Conservation (phyloP, 2,888 invertebrate species). For the Pseudeuparius sepicola region DNA sequence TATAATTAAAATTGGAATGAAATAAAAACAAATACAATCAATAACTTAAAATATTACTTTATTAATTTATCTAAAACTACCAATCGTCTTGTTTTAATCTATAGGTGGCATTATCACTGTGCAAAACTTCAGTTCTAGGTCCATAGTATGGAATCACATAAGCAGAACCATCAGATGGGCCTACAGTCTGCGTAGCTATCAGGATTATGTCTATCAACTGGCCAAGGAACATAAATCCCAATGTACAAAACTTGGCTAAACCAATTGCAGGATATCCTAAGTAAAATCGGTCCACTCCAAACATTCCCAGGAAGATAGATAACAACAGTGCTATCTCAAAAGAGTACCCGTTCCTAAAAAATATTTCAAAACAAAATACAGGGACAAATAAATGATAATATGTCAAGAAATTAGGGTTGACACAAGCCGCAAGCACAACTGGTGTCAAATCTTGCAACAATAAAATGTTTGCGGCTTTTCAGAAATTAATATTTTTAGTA, state of each 20-base stretch:
- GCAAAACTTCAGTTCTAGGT: slow-evolving; percentile 69
- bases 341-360: slow-evolving; percentile 81
- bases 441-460: too few relatives aligned
- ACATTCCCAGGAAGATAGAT: slow-evolving; percentile 96
- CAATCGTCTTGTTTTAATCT: slow-evolving; percentile 71
- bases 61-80: slow-evolving; percentile 35
- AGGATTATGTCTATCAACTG: slow-evolving; percentile 91
- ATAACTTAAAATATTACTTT: too few relatives aligned
- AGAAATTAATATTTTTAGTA: too few relatives aligned
- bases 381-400: not conserved
- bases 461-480: too few relatives aligned
- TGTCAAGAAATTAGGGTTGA: too few relatives aligned
- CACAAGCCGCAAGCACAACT: too few relatives aligned
- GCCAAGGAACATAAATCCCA: slow-evolving; percentile 94
- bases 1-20: too few relatives aligned
- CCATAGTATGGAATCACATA: slow-evolving; percentile 92
- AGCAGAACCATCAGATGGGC: slow-evolving; percentile 90
- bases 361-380: slow-evolving; percentile 21
- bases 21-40: too few relatives aligned
- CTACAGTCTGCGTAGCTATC: slow-evolving; percentile 89
- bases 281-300: slow-evolving; percentile 95
- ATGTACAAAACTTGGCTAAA: slow-evolving; percentile 85
- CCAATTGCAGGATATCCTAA: slow-evolving; percentile 97
- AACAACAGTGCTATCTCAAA: slow-evolving; percentile 85
- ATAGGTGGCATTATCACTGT: slow-evolving; percentile 77